Evolutionary conservation across 2,113 vertebrate genomes (phyloP).

Genomic region (Papio anubis): DNA sequence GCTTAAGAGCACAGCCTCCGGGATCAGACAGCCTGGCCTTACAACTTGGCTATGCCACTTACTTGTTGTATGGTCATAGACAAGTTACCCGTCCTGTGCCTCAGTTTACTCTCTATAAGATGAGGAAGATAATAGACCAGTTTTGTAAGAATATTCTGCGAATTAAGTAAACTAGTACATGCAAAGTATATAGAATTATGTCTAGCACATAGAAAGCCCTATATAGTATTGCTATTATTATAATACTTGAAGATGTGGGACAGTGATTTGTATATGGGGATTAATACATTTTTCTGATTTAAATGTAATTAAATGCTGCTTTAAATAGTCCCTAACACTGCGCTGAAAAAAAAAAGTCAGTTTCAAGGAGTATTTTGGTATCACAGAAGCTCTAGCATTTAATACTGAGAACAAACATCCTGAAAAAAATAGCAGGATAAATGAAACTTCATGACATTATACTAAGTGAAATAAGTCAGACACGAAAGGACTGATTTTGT

Average conservation of each 20-base stretch:
- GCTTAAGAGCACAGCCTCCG: accelerated
- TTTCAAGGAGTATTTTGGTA: neutral
- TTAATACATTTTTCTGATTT: neutral
- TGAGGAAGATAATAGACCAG: neutral
- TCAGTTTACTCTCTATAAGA: neutral
- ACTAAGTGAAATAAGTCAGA: neutral
- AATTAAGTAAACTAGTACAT: neutral
- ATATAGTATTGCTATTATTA: neutral
- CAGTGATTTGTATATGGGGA: neutral
- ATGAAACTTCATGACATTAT: neutral
- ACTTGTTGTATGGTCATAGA: neutral
- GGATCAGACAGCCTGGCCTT: neutral
- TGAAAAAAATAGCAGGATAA: neutral
- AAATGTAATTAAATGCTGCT: neutral
- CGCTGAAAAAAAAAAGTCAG: neutral
- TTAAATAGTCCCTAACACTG: neutral
- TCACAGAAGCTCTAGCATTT: neutral
- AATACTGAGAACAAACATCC: neutral
- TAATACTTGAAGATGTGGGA: neutral
- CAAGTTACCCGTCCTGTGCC: neutral
- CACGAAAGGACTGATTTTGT: neutral
- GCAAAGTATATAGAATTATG: neutral
- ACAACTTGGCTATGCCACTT: neutral
- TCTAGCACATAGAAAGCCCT: neutral
- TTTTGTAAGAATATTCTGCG: neutral